Conservation (phyloP, 2,797 vertebrate species). For the Chaenodraco wilsoni region DNA sequence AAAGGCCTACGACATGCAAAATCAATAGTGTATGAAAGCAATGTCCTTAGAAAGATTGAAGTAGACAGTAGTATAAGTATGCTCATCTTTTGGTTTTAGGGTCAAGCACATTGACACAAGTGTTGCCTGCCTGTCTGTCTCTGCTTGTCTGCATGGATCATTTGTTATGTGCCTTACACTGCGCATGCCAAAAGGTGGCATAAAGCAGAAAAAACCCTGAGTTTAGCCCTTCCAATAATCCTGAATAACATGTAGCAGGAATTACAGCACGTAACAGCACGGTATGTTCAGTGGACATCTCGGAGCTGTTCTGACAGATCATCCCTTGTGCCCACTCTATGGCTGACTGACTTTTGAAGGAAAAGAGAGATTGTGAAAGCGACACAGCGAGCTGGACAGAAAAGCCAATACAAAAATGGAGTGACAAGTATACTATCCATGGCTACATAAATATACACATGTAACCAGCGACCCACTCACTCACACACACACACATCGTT, state of each 20-base stretch:
- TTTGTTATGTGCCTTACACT: slow-evolving; percentile 4
- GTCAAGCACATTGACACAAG: neutral
- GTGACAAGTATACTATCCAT: slow-evolving; percentile 36
- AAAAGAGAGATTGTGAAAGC: slow-evolving; percentile 43
- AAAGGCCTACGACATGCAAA: neutral
- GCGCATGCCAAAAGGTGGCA: slow-evolving; percentile 16
- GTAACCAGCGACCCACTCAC: slow-evolving; percentile 12
- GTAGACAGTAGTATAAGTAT: neutral
- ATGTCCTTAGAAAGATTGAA: neutral
- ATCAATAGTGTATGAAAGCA: too few species aligned
- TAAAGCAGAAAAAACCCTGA: slow-evolving; percentile 7
- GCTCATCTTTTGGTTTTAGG: neutral
- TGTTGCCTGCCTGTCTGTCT: slow-evolving; percentile 6
- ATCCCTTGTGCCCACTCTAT: slow-evolving; percentile 66
- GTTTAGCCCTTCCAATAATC: slow-evolving; percentile 48
- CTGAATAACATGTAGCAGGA: slow-evolving; percentile 57
- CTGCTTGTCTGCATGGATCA: slow-evolving; percentile 7
- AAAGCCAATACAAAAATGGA: slow-evolving; percentile 43
- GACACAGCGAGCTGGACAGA: slow-evolving; percentile 28
- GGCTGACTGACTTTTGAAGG: slow-evolving; percentile 59
- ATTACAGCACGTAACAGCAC: slow-evolving; percentile 53
- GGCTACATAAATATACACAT: slow-evolving; percentile 36
- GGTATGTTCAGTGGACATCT: slow-evolving; percentile 65
- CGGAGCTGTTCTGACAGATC: slow-evolving; percentile 73
- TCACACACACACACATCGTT: slow-evolving; percentile 4